phyloP scores from a whole-genome alignment of 2,113 vertebrate species.

The Rhipidura dahli region DNA sequence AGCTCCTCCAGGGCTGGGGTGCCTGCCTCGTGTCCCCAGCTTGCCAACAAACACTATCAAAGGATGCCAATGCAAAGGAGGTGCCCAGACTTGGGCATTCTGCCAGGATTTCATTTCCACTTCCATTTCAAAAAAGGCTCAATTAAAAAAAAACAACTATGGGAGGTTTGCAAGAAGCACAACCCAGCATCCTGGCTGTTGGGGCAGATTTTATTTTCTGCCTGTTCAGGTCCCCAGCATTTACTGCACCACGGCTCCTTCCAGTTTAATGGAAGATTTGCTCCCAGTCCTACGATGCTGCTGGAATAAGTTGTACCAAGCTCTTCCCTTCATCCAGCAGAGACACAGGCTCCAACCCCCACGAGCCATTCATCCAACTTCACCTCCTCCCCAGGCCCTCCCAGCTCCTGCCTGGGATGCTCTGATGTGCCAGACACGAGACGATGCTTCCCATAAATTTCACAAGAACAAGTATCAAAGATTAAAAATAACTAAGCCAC shows the following conservation, averaged over 20 bases:
- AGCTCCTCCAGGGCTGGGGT: conserved; percentile 30
- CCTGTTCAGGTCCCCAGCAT: background rate
- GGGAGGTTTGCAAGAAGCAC: background rate
- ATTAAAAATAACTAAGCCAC: conserved; percentile 55
- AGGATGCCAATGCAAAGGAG: conserved; percentile 39
- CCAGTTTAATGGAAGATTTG: background rate
- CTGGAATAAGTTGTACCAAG: background rate
- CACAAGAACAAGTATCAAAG: background rate
- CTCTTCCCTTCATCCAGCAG: background rate
- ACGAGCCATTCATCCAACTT: background rate
- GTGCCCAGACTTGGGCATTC: background rate
- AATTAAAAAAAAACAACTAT: background rate
- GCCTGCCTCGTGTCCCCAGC: background rate
- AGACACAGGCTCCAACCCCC: background rate
- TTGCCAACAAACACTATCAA: conserved; percentile 1
- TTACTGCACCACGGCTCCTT: background rate
- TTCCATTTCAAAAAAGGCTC: background rate
- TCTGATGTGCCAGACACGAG: background rate
- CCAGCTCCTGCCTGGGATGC: background rate
- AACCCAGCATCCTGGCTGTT: background rate
- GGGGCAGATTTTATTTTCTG: background rate
- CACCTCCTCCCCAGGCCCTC: background rate
- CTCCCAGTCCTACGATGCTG: background rate
- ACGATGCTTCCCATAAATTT: conserved; percentile 30
- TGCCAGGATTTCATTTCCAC: background rate